phyloP scores from a whole-genome alignment of 2,113 vertebrate genomes.

The Erythrolamprus reginae region DNA sequence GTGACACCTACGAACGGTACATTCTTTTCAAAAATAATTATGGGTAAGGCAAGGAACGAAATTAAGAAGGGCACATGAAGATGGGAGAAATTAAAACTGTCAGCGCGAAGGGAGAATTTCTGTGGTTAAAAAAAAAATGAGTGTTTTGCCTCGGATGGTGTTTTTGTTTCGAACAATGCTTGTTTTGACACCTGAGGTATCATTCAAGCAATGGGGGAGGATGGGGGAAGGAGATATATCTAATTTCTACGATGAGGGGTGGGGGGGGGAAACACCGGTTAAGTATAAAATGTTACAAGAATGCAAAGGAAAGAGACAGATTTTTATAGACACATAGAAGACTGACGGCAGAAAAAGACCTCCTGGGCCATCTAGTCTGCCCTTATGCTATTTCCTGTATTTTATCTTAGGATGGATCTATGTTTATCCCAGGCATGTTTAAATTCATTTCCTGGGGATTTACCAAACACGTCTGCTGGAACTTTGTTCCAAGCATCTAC shows the following conservation, averaged over 20 bases:
- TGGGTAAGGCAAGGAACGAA: not conserved
- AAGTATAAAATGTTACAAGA: not conserved
- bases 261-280: not conserved
- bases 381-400: too few species aligned
- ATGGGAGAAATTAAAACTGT: not conserved
- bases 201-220: not conserved
- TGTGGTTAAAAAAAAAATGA: not conserved
- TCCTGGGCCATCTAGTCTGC: too few species aligned
- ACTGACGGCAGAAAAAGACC: too few species aligned
- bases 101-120: not conserved
- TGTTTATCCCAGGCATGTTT: too few species aligned
- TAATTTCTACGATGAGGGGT: not conserved
- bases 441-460: too few species aligned
- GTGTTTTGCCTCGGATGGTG: not conserved
- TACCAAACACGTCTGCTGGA: too few species aligned
- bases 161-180: not conserved
- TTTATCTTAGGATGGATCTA: too few species aligned
- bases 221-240: fast-evolving
- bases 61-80: not conserved
- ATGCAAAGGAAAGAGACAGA: not conserved
- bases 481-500: too few species aligned
- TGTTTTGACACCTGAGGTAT: not conserved
- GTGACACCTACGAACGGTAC: not conserved
- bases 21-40: not conserved
- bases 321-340: too few species aligned